Base-by-base conservation (phyloP, 2,113 vertebrate species). In the Ascaphus truei region DNA sequence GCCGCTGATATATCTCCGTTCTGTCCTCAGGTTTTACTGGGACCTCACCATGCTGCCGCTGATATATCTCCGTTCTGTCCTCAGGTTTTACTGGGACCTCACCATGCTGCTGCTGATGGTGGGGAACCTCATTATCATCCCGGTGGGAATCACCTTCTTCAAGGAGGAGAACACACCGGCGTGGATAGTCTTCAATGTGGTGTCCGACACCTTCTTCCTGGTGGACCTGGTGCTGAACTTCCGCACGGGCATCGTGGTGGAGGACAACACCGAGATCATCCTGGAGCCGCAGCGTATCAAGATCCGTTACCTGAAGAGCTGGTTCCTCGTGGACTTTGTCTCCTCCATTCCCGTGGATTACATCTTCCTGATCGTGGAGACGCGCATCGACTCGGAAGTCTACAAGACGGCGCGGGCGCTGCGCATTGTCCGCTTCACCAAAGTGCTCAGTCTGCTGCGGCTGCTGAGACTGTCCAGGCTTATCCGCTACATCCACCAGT, bases 71-170 rank as follows among this genome's bases (percentile, higher is more conserved):
- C n/a, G n/a, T 83, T 48, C 85, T 76, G 82, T 75, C n/a, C 71
- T 59, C 76, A 99, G 97, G 90, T 99, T 99, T 91, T 99, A 99
- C 58, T 99, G 97, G 97, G 97, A 99, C 85, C 86, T 99, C 81
- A 98, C 95, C 71, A 99, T 99, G 97, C 87, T 99, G 81, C 88
- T 99, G 43, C 90, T 99, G 77, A 99, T 99, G 97, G 97, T 99
- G 71, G 97, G 96, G 57, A 99, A 99, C 86, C 90, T 99, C 79
- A 98, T 99, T 89, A 96, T 99, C 86, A 99, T 99, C 71, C 97
- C 97, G 0, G 97, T 99, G 78, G 97, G 97, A 83, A 99, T 99
- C 89, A 99, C 97, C 5, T 99, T 99, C 88, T 99, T 99, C 92
- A 98, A 99, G 78, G 97, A 99, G 1, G 96, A 99, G 79, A 94